Conservation (phyloP, 1,140 invertebrate genomes). For the Sinella curviseta region DNA sequence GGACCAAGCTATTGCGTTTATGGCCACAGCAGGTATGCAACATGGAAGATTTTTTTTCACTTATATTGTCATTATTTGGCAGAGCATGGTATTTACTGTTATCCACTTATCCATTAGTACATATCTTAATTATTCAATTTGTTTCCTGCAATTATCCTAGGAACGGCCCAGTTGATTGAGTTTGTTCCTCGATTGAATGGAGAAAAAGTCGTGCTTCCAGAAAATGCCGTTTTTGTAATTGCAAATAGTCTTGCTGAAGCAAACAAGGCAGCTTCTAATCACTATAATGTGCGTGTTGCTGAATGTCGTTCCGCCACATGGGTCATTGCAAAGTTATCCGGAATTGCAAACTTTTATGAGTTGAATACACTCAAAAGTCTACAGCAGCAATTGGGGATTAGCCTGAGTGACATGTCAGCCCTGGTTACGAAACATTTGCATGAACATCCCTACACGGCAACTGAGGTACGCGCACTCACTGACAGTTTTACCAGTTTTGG, state of each 20-base stretch:
- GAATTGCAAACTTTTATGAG: slow-evolving; percentile 63
- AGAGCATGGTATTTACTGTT: neutral
- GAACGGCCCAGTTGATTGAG: slow-evolving; percentile 86
- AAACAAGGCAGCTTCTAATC: slow-evolving; percentile 88
- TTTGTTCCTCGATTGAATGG: slow-evolving; percentile 81
- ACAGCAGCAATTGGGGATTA: slow-evolving; percentile 65
- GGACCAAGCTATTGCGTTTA: slow-evolving; percentile 97
- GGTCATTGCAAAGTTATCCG: slow-evolving; percentile 70
- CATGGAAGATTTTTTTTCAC: neutral
- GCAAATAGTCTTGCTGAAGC: slow-evolving; percentile 84
- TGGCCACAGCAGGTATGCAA: slow-evolving; percentile 74
- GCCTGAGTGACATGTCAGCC: slow-evolving; percentile 68
- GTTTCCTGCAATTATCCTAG: no score
- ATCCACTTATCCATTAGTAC: no score
- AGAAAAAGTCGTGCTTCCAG: slow-evolving; percentile 75
- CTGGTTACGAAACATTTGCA: slow-evolving; percentile 68
- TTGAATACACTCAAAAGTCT: slow-evolving; percentile 68
- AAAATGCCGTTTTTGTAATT: slow-evolving; percentile 84
- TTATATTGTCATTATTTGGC: neutral
- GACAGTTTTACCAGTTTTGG: neutral
- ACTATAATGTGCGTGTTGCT: slow-evolving; percentile 91
- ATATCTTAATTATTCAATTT: slow-evolving; percentile 7
- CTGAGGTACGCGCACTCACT: slow-evolving; percentile 65
- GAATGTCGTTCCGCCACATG: slow-evolving; percentile 87
- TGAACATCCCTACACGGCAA: slow-evolving; percentile 70